Conservation (phyloP, 2,888 invertebrate genomes). For the Antitype chi region DNA sequence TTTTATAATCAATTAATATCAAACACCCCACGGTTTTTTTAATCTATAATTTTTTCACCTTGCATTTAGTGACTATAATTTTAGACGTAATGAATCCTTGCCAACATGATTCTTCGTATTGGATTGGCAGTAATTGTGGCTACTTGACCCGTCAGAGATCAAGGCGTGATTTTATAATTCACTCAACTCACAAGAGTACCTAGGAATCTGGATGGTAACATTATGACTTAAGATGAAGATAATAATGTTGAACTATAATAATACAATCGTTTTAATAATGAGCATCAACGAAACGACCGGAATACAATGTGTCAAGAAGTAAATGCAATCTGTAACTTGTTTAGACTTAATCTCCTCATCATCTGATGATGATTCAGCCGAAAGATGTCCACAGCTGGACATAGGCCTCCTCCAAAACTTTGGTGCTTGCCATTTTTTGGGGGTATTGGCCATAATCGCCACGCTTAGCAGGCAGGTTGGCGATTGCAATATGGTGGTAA, state of each 20-base stretch:
- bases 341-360: no score
- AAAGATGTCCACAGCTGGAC: no score
- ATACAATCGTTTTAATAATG: not conserved
- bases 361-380: no score
- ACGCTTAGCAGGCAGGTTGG: no score
- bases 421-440: no score
- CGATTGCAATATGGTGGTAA: no score
- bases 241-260: not conserved
- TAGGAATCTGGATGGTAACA: not conserved
- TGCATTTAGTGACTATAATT: not conserved
- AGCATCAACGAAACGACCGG: not conserved
- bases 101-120: constrained; percentile 16
- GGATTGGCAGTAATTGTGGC: constrained; percentile 41
- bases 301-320: not conserved
- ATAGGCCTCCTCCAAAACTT: no score
- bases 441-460: no score
- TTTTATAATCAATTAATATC: no score
- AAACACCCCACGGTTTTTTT: no score
- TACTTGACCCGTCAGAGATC: constrained; percentile 45
- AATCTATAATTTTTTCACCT: not conserved
- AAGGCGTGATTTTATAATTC: constrained; percentile 46
- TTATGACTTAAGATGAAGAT: not conserved
- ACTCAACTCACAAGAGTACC: not conserved
- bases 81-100: not conserved
- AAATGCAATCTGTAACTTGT: not conserved